Evolutionary conservation across 2,797 vertebrate genomes (phyloP), one percentile per base, ranked within the genome.

Genomic region (Ceryle rudis): DNA sequence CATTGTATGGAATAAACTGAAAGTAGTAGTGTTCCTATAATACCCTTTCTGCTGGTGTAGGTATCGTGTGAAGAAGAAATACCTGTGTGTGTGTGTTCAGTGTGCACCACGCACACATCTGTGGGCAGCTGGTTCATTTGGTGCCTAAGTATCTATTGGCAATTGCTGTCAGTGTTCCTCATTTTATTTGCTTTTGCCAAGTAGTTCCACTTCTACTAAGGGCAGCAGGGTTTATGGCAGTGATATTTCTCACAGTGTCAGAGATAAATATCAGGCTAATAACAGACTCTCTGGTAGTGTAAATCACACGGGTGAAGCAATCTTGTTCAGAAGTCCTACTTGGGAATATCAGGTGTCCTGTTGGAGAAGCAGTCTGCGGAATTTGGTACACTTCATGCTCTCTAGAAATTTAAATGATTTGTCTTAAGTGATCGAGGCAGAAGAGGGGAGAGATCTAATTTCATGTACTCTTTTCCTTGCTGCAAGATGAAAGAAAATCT

Each of bases 121-220:
- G 4, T 8, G 52, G 79, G 86, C 79, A 92, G 82, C 95, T 93
- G 86, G 91, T 44, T 74, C 62, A 55, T 91, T 90, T 92, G 90
- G 84, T 95, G 61, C 90, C 96, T 91, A 95, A 93, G 71, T 95
- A 96, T 97, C 97, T 95, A 93, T 65, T 96, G 96, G 91, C 95
- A 93, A 94, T 96, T 95, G 91, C 90, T 95, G 90, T 94, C 87
- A 39, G 90, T 96, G 93, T 94, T 96, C 86, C 92, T 96, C 88
- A 74, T 96, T 98, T 98, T 98, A 98, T 97, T 98, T 97, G 96
- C 90, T 98, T 98, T 98, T 92, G 83, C 94, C 95, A 96, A 97
- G 97, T 97, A 96, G 95, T 97, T 97, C 90, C 95, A 95, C 92
- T 97, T 98, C 96, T 96, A 97, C 97, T 97, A 95, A 97, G 96